Conservation (phyloP, 64 coral and sea anemone species). For the Exaiptasia diaphana region DNA sequence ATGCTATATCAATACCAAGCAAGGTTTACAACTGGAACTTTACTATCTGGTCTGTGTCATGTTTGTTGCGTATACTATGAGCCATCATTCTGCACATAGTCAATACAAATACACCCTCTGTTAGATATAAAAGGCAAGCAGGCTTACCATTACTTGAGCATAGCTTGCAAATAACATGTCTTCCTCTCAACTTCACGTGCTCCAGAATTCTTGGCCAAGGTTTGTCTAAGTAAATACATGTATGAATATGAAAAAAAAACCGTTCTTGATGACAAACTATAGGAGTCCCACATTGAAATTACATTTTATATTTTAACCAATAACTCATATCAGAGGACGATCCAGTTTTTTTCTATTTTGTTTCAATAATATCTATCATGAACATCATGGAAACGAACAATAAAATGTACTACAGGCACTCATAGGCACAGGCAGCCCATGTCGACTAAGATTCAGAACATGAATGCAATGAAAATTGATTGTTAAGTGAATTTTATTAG, state of each 20-base stretch:
- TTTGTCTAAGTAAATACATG: constrained; percentile 46
- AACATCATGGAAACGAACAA: background rate
- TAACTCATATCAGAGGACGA: background rate
- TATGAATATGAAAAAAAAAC: background rate
- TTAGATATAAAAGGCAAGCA: background rate
- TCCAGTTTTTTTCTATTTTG: background rate
- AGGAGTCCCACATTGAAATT: background rate
- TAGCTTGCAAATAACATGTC: constrained; percentile 89
- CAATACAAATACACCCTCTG: background rate
- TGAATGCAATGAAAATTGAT: no score
- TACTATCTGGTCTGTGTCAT: no score
- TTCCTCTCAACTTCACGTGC: constrained; percentile 58
- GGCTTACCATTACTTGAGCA: constrained; percentile 86
- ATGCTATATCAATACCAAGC: background rate
- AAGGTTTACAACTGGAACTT: background rate
- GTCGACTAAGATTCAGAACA: no score
- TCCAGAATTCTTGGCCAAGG: constrained; percentile 84
- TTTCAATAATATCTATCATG: background rate
- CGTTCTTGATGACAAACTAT: background rate
- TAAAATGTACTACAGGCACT: background rate
- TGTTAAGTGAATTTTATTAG: no score
- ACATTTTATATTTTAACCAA: background rate
- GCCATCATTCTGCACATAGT: background rate
- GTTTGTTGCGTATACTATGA: background rate
- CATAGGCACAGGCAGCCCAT: no score